Evolutionary conservation across 2,797 vertebrate genomes (phyloP), one percentile per base, ranked within the genome.

Genomic region (Cyprinodon diabolis): DNA sequence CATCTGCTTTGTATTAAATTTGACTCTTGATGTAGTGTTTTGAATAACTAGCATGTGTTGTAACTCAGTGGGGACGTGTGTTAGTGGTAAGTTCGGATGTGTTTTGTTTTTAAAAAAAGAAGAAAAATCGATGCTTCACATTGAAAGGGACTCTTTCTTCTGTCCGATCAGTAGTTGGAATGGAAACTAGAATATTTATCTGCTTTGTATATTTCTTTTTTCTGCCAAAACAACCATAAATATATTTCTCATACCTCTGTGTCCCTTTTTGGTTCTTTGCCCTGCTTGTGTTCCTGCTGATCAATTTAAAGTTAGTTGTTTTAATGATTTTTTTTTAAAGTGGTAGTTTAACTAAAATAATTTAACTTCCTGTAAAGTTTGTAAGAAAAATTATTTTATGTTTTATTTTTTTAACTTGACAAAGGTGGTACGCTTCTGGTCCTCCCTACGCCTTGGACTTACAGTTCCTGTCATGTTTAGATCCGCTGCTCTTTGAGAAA

Each of bases 161-260:
- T 80, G 78, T 85, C 80, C 63, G 68, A 70, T 88, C 77, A 79
- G 74, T 92, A 86, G 77, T 85, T 90, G 78, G 71, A 89, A 87
- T 88, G 85, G 73, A 91, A 89, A 86, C 83, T 80, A 83, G 78
- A 88, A 88, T 90, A 93, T 95, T 93, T 93, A 77, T 92, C 82
- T 87, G 92, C 92, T 95, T 95, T 95, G 92, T 95, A 94, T 66
- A 93, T 92, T 93, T 93, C 90, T 88, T 90, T 30, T 85, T 66
- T 56, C 91, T 93, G 90, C 84, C 87, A 71, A 80, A 83, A 69
- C 73, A 55, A 76, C 78, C 74, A 94, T 94, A 95, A 93, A 91
- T 89, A 89, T 89, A 91, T 93, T 95, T 94, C 86, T 92, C 91
- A 86, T 92, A 91, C 55, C 25, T 6, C 15, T 73, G 19, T 56